These are phyloP conservation scores for Sprattus sprattus DNA, from an alignment of 2,113 vertebrate species.

Conservation along the genomic window DNA sequence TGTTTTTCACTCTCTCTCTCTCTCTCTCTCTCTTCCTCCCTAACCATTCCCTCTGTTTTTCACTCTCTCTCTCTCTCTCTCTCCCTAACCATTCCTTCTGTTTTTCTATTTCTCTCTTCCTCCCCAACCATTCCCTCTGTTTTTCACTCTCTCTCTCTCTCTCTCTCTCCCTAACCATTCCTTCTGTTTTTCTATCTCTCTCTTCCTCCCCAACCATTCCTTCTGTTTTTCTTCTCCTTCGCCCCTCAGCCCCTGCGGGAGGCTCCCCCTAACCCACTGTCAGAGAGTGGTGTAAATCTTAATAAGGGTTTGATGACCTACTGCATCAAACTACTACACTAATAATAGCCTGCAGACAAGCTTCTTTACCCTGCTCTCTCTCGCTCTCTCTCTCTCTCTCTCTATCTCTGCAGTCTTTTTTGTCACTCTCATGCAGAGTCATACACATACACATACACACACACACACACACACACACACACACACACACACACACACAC, in stretches of 20 bases:
- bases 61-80: background rate
- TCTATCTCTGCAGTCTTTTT: background rate
- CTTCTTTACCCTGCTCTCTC: conserved; percentile 23
- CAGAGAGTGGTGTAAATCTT: conserved; percentile 61
- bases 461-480: background rate
- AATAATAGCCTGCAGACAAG: conserved; percentile 58
- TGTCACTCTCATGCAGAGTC: no score
- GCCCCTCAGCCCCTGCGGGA: conserved; percentile 25
- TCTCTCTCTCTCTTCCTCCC: background rate
- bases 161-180: no score
- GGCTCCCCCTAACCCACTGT: conserved; percentile 43
- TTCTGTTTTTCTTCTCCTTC: conserved; percentile 9
- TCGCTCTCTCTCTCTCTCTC: background rate
- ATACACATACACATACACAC: background rate
- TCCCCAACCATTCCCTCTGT: no score
- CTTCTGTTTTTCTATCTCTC: no score
- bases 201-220: background rate
- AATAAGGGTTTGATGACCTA: conserved; percentile 66
- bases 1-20: no score
- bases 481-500: background rate
- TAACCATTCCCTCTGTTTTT: no score
- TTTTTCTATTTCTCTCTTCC: no score
- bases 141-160: background rate
- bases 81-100: no score
- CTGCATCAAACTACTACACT: conserved; percentile 53